Evolutionary conservation across 2,888 invertebrate genomes (phyloP).

Genomic region (Athrips mouffetella): DNA sequence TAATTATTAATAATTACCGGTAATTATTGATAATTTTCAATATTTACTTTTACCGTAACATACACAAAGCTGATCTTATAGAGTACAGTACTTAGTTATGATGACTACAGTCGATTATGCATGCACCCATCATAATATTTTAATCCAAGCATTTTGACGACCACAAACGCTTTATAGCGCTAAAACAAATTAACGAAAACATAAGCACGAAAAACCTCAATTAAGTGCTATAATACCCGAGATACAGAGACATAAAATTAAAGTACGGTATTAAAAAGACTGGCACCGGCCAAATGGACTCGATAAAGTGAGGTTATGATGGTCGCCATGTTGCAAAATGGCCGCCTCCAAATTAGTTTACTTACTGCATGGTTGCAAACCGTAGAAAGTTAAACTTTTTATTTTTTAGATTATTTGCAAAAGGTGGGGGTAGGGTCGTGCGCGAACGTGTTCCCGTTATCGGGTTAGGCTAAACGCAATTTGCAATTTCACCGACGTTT

Average conservation of each 20-base stretch:
- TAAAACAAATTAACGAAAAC: conserved; percentile 40
- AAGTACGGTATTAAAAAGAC: conserved; percentile 72
- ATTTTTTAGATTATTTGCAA: conserved; percentile 6
- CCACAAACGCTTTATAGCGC: conserved; percentile 20
- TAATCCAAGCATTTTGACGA: background rate
- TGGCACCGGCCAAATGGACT: conserved; percentile 65
- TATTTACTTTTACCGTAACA: no score
- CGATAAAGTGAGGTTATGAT: conserved; percentile 64
- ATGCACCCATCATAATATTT: background rate
- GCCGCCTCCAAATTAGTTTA: conserved; percentile 53
- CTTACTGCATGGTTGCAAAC: conserved; percentile 30
- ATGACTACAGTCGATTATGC: background rate
- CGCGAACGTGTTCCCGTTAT: conserved; percentile 45
- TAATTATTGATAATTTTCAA: no score
- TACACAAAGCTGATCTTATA: no score
- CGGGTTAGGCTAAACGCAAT: conserved; percentile 57
- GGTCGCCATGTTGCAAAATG: conserved; percentile 57
- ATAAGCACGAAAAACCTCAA: conserved; percentile 54
- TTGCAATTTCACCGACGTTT: conserved; percentile 48
- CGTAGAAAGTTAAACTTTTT: conserved; percentile 15
- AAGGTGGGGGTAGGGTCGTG: conserved; percentile 9
- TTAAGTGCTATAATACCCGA: conserved; percentile 56
- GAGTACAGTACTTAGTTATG: no score
- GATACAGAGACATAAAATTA: conserved; percentile 69
- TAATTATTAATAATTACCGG: no score